Conservation (phyloP, 92 coral and sea anemone species). For the Epizoanthus illoricatus region DNA sequence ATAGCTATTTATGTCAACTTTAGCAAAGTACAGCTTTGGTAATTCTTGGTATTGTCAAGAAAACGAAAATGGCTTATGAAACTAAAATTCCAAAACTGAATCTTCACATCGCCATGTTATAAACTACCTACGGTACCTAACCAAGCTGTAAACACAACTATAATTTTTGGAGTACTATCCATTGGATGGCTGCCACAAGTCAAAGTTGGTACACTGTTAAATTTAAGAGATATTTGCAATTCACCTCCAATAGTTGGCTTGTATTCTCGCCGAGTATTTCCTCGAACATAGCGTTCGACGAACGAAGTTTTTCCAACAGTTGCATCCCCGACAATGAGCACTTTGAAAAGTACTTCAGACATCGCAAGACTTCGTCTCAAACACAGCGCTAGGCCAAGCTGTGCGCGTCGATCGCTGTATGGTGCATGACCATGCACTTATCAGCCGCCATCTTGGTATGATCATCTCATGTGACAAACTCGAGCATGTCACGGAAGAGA, state of each 20-base stretch:
- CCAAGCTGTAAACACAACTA: no score
- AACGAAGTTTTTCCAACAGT: constrained; percentile 93
- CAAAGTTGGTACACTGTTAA: not conserved
- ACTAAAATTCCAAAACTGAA: no score
- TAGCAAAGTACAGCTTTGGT: no score
- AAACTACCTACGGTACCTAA: no score
- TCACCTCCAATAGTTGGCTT: constrained; percentile 95
- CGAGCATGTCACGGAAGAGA: constrained; percentile 4
- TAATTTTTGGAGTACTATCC: no score
- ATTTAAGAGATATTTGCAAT: not conserved
- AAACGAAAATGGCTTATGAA: no score
- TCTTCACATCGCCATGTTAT: no score
- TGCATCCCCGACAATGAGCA: constrained; percentile 92
- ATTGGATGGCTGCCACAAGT: not conserved
- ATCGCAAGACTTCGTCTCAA: not conserved
- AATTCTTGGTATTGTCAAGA: no score
- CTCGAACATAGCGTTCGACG: constrained; percentile 84
- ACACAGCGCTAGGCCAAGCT: not conserved
- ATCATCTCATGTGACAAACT: constrained; percentile 10
- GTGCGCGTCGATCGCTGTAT: not conserved
- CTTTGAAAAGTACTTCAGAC: constrained; percentile 90
- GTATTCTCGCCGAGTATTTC: constrained; percentile 66
- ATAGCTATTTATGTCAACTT: no score
- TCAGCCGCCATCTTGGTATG: constrained; percentile 16
- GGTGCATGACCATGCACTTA: not conserved